Evolutionary conservation across 2,888 invertebrate species (phyloP).

Genomic region (Lasioglossum vierecki): DNA sequence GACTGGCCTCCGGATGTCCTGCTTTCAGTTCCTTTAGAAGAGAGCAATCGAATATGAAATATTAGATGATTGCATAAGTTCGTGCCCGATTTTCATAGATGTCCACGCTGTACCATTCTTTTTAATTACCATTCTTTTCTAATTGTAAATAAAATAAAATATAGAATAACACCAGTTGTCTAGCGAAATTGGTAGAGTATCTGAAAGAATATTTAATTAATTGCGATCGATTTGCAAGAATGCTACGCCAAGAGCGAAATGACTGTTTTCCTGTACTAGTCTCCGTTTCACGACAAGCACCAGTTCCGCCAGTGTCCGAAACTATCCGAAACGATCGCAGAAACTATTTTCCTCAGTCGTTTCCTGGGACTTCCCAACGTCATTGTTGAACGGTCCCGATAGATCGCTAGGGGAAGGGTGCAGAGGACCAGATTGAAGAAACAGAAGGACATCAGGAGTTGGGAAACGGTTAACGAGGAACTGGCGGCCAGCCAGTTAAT

Average conservation of each 20-base stretch:
- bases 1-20: not conserved
- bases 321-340: not conserved
- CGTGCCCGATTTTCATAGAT: too few relatives aligned
- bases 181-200: not conserved
- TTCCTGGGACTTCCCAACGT: not conserved
- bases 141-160: too few relatives aligned
- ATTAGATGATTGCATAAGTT: too few relatives aligned
- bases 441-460: slow-evolving; percentile 21
- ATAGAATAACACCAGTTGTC: too few relatives aligned
- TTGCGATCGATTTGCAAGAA: not conserved
- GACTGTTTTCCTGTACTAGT: not conserved
- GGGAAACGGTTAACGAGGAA: slow-evolving; percentile 64
- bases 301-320: not conserved
- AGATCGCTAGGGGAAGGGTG: not conserved
- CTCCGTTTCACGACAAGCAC: not conserved
- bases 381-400: not conserved
- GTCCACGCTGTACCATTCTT: too few relatives aligned
- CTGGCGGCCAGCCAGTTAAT: slow-evolving; percentile 76
- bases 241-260: not conserved
- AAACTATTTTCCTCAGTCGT: too few relatives aligned
- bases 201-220: not conserved
- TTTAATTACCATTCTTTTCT: too few relatives aligned
- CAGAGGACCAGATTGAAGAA: slow-evolving; percentile 37
- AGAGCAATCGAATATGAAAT: not conserved
- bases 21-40: not conserved